Conservation (phyloP, 2,888 invertebrate genomes). For the Ormia ochracea region DNA sequence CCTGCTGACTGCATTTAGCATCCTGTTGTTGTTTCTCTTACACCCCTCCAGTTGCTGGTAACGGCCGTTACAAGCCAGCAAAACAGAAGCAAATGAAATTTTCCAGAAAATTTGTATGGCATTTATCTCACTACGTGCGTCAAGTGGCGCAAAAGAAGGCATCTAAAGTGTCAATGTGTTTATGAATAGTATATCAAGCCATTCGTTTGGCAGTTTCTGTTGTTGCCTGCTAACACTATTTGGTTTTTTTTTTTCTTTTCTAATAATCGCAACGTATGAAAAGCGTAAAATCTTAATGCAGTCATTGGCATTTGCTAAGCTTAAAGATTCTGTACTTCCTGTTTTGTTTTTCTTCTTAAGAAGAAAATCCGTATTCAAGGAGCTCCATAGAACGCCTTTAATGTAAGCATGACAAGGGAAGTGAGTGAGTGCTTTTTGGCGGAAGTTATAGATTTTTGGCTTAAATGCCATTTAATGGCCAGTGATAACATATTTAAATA, state of each 20-base stretch:
- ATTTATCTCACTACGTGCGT: conserved; percentile 56
- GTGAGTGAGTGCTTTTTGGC: conserved; percentile 10
- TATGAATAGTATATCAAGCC: conserved; percentile 30
- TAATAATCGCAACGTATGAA: background rate
- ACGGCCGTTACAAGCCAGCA: background rate
- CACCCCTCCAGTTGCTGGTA: background rate
- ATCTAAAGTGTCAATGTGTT: conserved; percentile 61
- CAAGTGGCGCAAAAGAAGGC: conserved; percentile 39
- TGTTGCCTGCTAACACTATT: background rate
- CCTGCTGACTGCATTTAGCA: conserved; percentile 62
- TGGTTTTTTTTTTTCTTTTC: background rate
- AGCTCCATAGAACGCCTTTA: background rate
- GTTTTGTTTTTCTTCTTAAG: background rate
- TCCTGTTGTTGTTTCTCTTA: conserved; percentile 45
- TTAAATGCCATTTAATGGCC: background rate
- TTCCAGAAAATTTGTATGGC: conserved; percentile 63
- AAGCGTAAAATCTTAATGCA: conserved; percentile 43
- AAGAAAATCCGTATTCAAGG: conserved; percentile 8
- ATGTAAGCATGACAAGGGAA: conserved; percentile 31
- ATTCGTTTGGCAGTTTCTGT: background rate
- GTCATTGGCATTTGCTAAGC: conserved; percentile 48
- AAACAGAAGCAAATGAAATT: conserved; percentile 66
- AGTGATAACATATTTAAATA: background rate
- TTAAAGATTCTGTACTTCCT: conserved; percentile 51
- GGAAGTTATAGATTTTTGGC: conserved; percentile 8